These are phyloP conservation scores for Macrobrachium rosenbergii DNA, from an alignment of 1,140 invertebrate species.

Conservation along the genomic window DNA sequence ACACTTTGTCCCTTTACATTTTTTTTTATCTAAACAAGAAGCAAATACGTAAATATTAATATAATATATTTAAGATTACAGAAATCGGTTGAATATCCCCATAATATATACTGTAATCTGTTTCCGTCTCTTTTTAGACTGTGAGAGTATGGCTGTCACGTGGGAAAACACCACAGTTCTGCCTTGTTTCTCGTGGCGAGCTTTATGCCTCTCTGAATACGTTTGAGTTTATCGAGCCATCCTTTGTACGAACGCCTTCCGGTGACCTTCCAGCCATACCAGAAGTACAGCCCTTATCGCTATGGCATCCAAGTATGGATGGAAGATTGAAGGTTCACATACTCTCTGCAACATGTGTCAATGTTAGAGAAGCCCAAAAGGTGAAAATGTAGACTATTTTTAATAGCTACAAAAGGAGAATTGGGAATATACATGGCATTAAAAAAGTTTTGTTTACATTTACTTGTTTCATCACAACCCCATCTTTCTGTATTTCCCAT, in stretches of 20 bases:
- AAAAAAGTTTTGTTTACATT: no score
- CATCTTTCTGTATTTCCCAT: no score
- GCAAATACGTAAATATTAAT: no score
- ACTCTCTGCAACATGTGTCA: slow-evolving; percentile 74
- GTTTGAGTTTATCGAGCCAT: slow-evolving; percentile 6
- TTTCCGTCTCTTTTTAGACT: slow-evolving; percentile 20
- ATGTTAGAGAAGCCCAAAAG: slow-evolving; percentile 74
- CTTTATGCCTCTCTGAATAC: slow-evolving; percentile 68
- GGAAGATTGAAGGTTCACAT: slow-evolving; percentile 72
- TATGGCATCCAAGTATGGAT: slow-evolving; percentile 66
- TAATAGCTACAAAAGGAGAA: no score
- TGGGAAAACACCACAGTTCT: slow-evolving; percentile 73
- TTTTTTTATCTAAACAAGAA: no score
- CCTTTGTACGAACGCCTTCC: background rate
- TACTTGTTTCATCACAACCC: no score
- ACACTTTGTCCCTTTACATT: no score
- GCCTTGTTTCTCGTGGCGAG: slow-evolving; percentile 72
- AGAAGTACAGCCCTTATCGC: background rate
- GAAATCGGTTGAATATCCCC: no score
- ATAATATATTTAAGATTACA: no score
- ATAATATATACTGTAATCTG: no score
- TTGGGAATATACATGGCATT: no score
- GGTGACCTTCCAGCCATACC: background rate
- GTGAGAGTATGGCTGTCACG: slow-evolving; percentile 72
- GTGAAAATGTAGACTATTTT: slow-evolving; percentile 65